Percentiles rank a stretch among this genome's conserved stretches.
phyloP scores from a whole-genome alignment of 2,797 vertebrate species.

The Dromococcyx pavoninus region DNA sequence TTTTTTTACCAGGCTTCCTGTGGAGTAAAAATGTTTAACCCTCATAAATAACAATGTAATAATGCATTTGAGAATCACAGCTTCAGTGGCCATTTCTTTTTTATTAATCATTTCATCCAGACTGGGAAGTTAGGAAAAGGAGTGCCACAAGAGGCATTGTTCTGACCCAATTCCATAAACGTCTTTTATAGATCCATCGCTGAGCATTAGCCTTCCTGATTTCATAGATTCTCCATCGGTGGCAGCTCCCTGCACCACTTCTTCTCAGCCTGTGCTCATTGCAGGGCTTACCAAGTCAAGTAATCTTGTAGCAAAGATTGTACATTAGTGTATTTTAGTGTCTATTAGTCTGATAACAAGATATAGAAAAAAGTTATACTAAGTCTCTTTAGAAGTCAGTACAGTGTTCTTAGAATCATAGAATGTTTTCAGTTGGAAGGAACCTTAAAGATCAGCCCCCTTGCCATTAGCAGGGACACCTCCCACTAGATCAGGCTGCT shows the following conservation, averaged over 20 bases:
- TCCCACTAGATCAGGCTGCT: too few relatives aligned
- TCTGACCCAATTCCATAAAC: not conserved
- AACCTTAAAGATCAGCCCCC: too few relatives aligned
- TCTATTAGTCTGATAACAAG: not conserved
- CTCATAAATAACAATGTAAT: not conserved
- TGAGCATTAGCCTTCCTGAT: not conserved
- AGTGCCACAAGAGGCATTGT: not conserved
- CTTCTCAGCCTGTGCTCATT: not conserved
- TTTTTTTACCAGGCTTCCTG: not conserved
- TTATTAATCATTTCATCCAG: not conserved
- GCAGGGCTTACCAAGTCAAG: not conserved
- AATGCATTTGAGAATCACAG: not conserved
- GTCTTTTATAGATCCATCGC: not conserved
- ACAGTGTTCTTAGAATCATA: not conserved
- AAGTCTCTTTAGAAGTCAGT: not conserved
- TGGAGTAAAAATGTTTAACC: not conserved
- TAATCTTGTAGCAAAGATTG: not conserved
- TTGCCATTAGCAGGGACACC: too few relatives aligned
- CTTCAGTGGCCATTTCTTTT: not conserved
- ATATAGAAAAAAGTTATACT: not conserved
- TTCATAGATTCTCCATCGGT: not conserved
- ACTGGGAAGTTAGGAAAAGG: not conserved
- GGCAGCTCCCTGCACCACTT: not conserved
- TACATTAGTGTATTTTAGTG: not conserved
- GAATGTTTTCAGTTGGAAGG: too few relatives aligned